Base-by-base conservation (phyloP, 2,113 vertebrate species). In the Sphaerodactylus townsendi region DNA sequence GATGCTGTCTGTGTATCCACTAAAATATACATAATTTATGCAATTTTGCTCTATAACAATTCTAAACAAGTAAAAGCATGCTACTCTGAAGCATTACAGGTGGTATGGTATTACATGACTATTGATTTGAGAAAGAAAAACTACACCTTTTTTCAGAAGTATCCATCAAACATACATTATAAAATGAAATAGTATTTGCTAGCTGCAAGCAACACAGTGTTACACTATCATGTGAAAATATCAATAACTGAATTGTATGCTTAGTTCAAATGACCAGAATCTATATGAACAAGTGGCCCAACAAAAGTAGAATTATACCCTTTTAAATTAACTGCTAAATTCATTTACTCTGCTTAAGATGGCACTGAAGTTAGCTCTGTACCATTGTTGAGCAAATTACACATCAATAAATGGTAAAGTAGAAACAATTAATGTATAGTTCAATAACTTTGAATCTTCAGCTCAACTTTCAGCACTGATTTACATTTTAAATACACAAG, bases 1-100 rank as follows among this genome's bases (percentile, higher is more conserved):
- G 97, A 98, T 98, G 96, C 95, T 96, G 94, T 96, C 96, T 97
- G 96, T 97, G 96, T 96, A 97, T 95, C 95, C 95, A 96, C 94
- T 96, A 94, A 95, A 97, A 97, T 90, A 93, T 91, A 93, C 81
- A 94, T 88, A 66, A 92, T 84, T 83, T 91, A 93, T 89, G 89
- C 88, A 90, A 81, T 92, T 94, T 89, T 91, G 79, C 82, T 84
- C 74, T 90, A 68, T 77, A 83, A 93, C 91, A 81, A 90, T 77
- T 84, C 71, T 79, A 80, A 92, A 73, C 72, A 86, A 72, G 77
- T 73, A 79, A 73, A 86, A 50, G 84, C 72, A 25, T 28, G 4
- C 73, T 88, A 83, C 71, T 82, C 73, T 77, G 86, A 50, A 44
- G 46, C 70, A 69, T 83, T 84, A 90, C 75, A 73, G 74, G 35